A percentile compares a stretch with the other conserved stretches of the same genome.
phyloP scores from a whole-genome alignment of 2,113 vertebrate genomes.

The Leptobrachium leishanense region DNA sequence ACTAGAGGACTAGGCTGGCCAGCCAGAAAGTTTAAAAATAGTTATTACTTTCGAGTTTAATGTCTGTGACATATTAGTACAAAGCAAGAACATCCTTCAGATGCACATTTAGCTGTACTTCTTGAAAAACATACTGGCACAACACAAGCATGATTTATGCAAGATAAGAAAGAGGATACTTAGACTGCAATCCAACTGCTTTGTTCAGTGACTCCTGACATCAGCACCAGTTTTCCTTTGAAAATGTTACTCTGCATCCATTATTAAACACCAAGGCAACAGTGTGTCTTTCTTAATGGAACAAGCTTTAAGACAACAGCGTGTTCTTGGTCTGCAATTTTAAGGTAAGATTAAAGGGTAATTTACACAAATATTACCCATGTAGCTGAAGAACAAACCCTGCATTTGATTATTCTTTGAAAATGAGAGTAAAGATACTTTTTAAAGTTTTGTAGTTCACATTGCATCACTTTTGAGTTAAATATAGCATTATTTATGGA shows the following conservation, averaged over 20 bases:
- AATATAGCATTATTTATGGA: no score
- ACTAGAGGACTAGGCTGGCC: no score
- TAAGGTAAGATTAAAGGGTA: slow-evolving; percentile 13
- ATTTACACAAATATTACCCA: neutral
- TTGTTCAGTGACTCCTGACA: slow-evolving; percentile 15
- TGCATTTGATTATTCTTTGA: neutral
- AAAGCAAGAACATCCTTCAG: neutral
- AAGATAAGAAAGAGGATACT: slow-evolving; percentile 26
- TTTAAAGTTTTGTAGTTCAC: no score
- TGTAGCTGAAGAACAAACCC: neutral
- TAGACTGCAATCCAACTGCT: slow-evolving; percentile 7
- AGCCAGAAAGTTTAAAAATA: no score
- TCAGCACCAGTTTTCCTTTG: neutral
- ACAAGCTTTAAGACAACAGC: neutral
- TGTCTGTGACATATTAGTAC: no score
- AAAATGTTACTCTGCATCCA: neutral
- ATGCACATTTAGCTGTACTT: neutral
- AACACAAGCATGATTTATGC: neutral
- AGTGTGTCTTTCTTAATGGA: neutral
- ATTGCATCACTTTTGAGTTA: no score
- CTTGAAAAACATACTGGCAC: neutral
- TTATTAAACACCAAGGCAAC: slow-evolving; percentile 19
- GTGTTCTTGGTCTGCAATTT: neutral
- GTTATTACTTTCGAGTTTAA: no score
- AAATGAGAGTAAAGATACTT: neutral